Base-by-base conservation (phyloP, 2,797 vertebrate genomes). In the Chloroceryle amazona region DNA sequence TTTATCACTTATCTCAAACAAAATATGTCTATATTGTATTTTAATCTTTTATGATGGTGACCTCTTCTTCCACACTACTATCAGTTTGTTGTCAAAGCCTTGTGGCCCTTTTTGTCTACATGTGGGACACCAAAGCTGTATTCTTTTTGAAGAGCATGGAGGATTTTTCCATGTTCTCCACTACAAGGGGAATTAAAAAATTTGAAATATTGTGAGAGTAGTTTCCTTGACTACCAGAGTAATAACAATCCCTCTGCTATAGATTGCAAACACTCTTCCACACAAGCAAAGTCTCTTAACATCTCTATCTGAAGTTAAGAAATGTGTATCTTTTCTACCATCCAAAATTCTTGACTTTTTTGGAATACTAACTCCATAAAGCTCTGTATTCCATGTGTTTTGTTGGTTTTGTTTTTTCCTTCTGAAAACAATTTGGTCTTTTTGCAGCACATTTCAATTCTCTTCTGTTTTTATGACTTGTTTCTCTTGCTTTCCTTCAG, bases 361-460 rank as follows among this genome's bases (percentile, higher is more conserved):
- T 89, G 87, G 80, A 75, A 80, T 11, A 20, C 63, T 61, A 68
- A 52, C 29, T 92, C 42, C 31, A 22, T 78, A 74, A 94, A 90
- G 72, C 70, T 80, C 73, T 85, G 78, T 60, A 52, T 95, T 92
- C 61, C 37, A 16, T 63, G 66, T 29, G 5, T 31, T 89, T 81
- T 90, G 80, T 86, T 95, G 96, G 63, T 44, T 96, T 96, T 88
- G 68, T 3, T 81, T 93, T 84, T 84, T 84, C 47, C 39, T 89
- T 89, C 70, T 70, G 73, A 91, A 93, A 95, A 62, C 54, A 81
- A 25, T 73, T 90, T 86, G 46, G 51, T 91, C 39, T 76, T 65
- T 86, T 70, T 81, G 74, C 78, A 80, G 57, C 33, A 63, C 49
- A 21, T 46, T 91, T 86, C 44, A 83, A 29, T 94, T 89, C 70